Base-by-base conservation (phyloP, 1,140 invertebrate species). In the Tetranychus cinnabarinus region DNA sequence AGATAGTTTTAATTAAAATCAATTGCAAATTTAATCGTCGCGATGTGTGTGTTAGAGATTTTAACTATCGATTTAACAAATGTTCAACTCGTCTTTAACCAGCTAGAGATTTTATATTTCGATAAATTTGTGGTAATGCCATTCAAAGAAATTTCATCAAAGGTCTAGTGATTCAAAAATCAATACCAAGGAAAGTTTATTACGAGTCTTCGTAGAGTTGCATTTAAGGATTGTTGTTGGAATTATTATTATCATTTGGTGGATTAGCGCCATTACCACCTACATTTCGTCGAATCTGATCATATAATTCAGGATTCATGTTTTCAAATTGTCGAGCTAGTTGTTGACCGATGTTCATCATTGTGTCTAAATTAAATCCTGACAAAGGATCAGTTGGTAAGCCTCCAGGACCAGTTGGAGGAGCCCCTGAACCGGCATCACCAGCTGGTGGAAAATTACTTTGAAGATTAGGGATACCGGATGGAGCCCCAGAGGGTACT, bases 281-380 rank as follows among this genome's bases (percentile, higher is more conserved):
- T 6, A 60, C 12, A 50, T 34, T 5, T 54, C 13, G 23, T 61
- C 81, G 72, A 47, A 85, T 68, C 64, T 79, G 75, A 61, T 82
- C 80, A 7, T 84, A 76, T 33, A 84, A 70, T 50, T 81, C 78
- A 3, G 82, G 82, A 71, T 84, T 81, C 5, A 73, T 72, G 60
- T 70, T 74, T 65, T 82, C 79, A 75, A 85, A 79, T 66, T 81
- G 79, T 60, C 77, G 72, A 35, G 81, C 80, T 59, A 85, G 72
- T 66, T 80, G 78, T 67, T 82, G 81, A 2, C 81, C 81, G 46
- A 80, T 81, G 65, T 62, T 74, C 69, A 66, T 68, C 46, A 62
- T 42, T 55, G 55, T 15, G 15, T 52, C 47, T 56, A 56, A 57
- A 15, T 55, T 59, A 2, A 15, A 42, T 55, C 57, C 34, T 13